Evolutionary conservation across 2,113 vertebrate species (phyloP).

Genomic region (Glaucomys volans): DNA sequence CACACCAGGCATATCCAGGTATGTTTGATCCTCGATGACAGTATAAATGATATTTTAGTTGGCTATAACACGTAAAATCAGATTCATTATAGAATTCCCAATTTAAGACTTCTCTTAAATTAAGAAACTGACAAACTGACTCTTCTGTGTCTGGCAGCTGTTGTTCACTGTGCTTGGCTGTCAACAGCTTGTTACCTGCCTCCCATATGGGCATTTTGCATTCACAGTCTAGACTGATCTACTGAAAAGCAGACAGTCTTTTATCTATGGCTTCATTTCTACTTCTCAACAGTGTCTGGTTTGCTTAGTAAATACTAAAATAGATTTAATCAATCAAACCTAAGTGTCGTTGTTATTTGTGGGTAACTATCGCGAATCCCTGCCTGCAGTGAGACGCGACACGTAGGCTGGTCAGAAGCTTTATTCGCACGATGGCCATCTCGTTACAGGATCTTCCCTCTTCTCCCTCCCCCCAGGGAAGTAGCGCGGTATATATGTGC

Average conservation of each 20-base stretch:
- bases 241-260: background rate
- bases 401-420: too few species aligned
- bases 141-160: background rate
- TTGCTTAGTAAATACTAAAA: background rate
- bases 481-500: too few species aligned
- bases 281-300: background rate
- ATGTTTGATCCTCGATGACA: background rate
- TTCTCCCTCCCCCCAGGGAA: too few species aligned
- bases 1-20: background rate
- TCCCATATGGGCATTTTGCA: background rate
- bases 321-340: background rate
- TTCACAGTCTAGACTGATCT: background rate
- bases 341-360: background rate
- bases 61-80: background rate
- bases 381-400: too few species aligned
- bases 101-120: background rate
- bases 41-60: background rate
- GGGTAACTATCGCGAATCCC: too few species aligned
- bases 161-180: background rate
- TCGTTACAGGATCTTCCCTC: too few species aligned
- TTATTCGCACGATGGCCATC: too few species aligned
- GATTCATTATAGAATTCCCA: background rate
- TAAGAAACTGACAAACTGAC: constrained; percentile 8
- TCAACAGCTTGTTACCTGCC: background rate
- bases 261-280: background rate